A percentile compares a stretch with the other conserved stretches of the same genome.
phyloP scores from a whole-genome alignment of 2,113 vertebrate genomes.

The Colossoma macropomum region DNA sequence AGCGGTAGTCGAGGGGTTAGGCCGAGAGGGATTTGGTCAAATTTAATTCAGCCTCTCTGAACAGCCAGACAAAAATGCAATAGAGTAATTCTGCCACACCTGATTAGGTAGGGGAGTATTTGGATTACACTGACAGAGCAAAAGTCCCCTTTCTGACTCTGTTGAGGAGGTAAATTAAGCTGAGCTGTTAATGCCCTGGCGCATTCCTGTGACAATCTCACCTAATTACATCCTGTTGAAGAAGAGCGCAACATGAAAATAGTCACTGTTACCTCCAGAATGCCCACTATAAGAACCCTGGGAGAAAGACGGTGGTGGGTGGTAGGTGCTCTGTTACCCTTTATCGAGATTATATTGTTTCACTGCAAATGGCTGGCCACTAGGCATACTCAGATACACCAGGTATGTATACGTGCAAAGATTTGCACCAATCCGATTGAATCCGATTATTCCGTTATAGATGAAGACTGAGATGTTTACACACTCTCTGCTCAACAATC shows the following conservation, averaged over 20 bases:
- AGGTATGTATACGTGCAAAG: too few species aligned
- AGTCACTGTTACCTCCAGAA: neutral
- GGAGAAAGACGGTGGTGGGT: neutral
- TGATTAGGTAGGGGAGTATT: constrained; percentile 10
- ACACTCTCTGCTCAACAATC: too few species aligned
- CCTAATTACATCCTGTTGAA: constrained; percentile 25
- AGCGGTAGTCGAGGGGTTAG: neutral
- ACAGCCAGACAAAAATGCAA: neutral
- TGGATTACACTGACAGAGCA: constrained; percentile 9
- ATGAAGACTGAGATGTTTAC: too few species aligned
- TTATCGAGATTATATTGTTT: too few species aligned
- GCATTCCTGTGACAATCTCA: neutral
- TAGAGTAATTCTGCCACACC: neutral
- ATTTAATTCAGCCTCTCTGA: constrained; percentile 17
- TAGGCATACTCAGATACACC: too few species aligned
- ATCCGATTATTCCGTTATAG: too few species aligned
- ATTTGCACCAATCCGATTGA: too few species aligned
- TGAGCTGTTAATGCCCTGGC: constrained; percentile 5
- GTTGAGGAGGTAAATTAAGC: neutral
- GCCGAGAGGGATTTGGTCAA: neutral
- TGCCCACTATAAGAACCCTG: neutral
- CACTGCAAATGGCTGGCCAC: too few species aligned
- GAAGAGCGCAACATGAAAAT: constrained; percentile 6
- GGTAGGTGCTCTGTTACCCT: neutral
- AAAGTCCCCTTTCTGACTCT: neutral